Evolutionary conservation across 2,888 invertebrate genomes (phyloP).

Genomic region (Plagodis dolabraria): DNA sequence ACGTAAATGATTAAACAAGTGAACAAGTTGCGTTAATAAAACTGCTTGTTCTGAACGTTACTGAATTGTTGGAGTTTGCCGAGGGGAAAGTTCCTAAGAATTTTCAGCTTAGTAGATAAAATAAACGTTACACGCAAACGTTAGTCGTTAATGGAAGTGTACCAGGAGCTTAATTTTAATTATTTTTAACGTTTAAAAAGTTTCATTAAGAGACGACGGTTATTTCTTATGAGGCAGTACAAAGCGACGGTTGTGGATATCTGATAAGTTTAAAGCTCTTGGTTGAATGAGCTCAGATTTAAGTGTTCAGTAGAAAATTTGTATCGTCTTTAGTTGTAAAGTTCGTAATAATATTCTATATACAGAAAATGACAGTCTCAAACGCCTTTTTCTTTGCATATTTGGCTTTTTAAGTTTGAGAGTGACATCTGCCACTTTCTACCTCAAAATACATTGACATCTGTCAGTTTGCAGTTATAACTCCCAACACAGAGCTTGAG

Average conservation of each 20-base stretch:
- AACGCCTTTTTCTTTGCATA: no score
- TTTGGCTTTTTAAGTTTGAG: no score
- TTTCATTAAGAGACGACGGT: constrained; percentile 25
- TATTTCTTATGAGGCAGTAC: constrained; percentile 17
- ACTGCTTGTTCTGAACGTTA: constrained; percentile 48
- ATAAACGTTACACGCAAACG: constrained; percentile 43
- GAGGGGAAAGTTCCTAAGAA: constrained; percentile 45
- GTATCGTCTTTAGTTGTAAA: constrained; percentile 7
- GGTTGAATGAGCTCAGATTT: constrained; percentile 22
- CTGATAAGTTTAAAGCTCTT: constrained; percentile 31
- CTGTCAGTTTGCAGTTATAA: no score
- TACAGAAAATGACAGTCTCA: neutral
- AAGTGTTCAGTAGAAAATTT: constrained; percentile 14
- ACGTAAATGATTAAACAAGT: constrained; percentile 58
- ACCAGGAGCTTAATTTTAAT: constrained; percentile 39
- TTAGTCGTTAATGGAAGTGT: constrained; percentile 37
- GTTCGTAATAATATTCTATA: neutral
- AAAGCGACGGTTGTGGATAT: constrained; percentile 23
- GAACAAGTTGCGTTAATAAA: constrained; percentile 56
- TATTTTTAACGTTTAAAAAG: constrained; percentile 32
- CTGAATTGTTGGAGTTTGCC: constrained; percentile 46
- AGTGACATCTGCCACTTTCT: no score
- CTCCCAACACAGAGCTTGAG: no score
- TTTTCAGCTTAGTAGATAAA: constrained; percentile 46
- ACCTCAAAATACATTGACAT: no score